Evolutionary conservation across 2,888 invertebrate species (phyloP).

Genomic region (Drosophila heteroneura): DNA sequence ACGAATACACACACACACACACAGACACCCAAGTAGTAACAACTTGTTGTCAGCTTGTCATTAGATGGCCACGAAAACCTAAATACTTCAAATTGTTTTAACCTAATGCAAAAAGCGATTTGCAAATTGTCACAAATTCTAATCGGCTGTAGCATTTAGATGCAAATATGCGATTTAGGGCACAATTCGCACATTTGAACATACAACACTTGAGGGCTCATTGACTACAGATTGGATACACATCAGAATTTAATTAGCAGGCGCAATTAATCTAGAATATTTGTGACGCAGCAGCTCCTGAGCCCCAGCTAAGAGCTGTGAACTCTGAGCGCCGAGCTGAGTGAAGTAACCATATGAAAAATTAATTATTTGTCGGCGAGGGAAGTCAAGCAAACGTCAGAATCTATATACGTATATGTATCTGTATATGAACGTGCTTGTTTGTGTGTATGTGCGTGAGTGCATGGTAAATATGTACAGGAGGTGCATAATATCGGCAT

Average conservation of each 20-base stretch:
- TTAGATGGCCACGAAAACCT: background rate
- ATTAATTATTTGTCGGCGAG: constrained; percentile 45
- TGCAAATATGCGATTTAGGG: background rate
- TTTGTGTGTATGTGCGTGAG: background rate
- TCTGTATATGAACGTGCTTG: background rate
- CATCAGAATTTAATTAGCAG: constrained; percentile 58
- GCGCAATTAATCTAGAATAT: constrained; percentile 38
- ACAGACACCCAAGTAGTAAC: background rate
- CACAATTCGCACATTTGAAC: background rate
- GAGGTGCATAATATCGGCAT: background rate
- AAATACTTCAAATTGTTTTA: constrained; percentile 15
- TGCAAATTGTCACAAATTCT: constrained; percentile 10
- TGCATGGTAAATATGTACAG: background rate
- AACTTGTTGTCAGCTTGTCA: constrained; percentile 11
- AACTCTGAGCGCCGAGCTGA: background rate
- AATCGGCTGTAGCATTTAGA: constrained; percentile 1
- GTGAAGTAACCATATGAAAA: constrained; percentile 39
- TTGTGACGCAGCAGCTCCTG: background rate
- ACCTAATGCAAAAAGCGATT: constrained; percentile 4
- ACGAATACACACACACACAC: background rate
- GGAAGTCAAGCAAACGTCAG: constrained; percentile 20
- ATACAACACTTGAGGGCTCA: background rate
- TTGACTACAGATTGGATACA: background rate
- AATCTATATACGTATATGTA: background rate
- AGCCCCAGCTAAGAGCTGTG: background rate